Percentiles rank a stretch among this genome's conserved stretches.
These are phyloP conservation scores for Pogonognathellus flavescens DNA, from an alignment of 1,140 invertebrate genomes.

Conservation along the genomic window DNA sequence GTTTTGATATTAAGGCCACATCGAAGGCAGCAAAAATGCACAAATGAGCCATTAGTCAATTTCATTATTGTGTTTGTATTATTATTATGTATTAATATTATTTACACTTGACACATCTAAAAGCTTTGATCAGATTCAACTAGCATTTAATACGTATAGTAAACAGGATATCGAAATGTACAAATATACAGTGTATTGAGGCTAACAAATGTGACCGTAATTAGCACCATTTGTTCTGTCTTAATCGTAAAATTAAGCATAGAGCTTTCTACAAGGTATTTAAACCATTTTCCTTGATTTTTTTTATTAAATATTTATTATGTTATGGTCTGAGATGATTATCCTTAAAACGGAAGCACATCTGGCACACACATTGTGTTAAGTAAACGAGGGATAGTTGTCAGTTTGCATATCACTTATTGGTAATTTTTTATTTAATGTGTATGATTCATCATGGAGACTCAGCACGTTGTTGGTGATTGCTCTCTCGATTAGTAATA, in stretches of 20 bases:
- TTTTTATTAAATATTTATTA: too few relatives aligned
- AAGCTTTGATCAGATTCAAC: neutral
- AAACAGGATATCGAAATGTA: conserved; percentile 37
- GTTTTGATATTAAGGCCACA: conserved; percentile 34
- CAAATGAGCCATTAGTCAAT: conserved; percentile 18
- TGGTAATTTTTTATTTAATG: neutral
- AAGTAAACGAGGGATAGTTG: conserved; percentile 13
- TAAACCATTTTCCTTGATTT: too few relatives aligned
- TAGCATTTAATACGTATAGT: neutral
- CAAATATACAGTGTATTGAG: conserved; percentile 36
- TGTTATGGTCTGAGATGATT: neutral
- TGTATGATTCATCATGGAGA: neutral
- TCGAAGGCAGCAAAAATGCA: conserved; percentile 29
- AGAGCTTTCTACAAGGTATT: too few relatives aligned
- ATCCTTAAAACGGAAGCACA: neutral
- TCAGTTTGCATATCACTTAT: conserved; percentile 21
- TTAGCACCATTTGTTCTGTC: too few relatives aligned
- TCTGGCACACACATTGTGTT: neutral
- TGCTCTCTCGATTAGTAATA: conserved; percentile 25
- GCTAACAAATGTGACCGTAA: neutral
- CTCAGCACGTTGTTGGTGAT: conserved; percentile 2
- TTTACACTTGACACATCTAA: neutral
- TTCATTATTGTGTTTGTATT: neutral
- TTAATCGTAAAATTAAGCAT: too few relatives aligned
- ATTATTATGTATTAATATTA: neutral